Percentiles rank a stretch among this genome's conserved stretches.
These are phyloP conservation scores for Nomada lathburiana DNA, from an alignment of 2,888 invertebrate species.

Conservation along the genomic window DNA sequence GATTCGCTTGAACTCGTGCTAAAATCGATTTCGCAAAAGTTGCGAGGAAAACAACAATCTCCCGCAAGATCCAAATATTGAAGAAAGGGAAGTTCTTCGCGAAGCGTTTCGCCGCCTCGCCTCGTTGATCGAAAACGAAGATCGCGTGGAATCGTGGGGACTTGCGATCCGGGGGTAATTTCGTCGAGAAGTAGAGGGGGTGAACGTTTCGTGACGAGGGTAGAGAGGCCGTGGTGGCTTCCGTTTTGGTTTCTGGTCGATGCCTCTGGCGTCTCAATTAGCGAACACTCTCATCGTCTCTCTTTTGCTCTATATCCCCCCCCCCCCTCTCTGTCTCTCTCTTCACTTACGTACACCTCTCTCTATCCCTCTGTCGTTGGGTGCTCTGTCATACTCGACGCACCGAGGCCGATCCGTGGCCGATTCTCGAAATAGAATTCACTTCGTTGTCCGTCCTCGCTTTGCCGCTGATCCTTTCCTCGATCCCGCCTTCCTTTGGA, in stretches of 20 bases:
- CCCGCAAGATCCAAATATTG: too few species aligned
- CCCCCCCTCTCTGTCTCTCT: not conserved
- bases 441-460: constrained; percentile 58
- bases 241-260: constrained; percentile 71
- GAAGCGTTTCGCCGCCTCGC: constrained; percentile 8
- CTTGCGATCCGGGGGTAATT: constrained; percentile 42
- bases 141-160: constrained; percentile 34
- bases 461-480: constrained; percentile 31
- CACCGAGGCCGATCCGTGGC: constrained; percentile 55
- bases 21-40: too few species aligned
- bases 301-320: not conserved
- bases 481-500: constrained; percentile 28
- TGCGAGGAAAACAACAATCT: too few species aligned
- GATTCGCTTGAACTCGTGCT: too few species aligned
- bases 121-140: constrained; percentile 40
- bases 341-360: not conserved
- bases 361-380: constrained; percentile 35
- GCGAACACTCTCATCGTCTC: constrained; percentile 45
- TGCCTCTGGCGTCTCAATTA: constrained; percentile 77
- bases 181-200: not conserved
- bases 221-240: constrained; percentile 42
- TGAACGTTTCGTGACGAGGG: constrained; percentile 27
- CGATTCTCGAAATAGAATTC: constrained; percentile 72
- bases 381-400: constrained; percentile 54
- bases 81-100: not conserved